phyloP scores from a whole-genome alignment of 2,888 invertebrate species.

The Tachina lurida region DNA sequence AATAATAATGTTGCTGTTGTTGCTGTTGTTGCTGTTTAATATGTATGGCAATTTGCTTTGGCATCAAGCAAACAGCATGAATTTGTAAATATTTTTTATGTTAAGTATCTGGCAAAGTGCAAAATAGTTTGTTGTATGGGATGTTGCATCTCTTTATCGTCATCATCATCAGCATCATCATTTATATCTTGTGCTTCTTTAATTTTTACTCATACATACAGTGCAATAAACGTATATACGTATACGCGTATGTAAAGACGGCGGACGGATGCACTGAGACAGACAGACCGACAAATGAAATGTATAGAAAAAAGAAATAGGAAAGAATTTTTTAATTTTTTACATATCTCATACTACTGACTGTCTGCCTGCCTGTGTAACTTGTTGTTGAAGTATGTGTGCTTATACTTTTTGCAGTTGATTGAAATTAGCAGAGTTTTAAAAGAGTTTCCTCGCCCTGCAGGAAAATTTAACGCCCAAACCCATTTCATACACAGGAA shows the following conservation, averaged over 20 bases:
- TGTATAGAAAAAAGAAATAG: slow-evolving; percentile 47
- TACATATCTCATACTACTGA: background rate
- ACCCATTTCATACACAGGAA: no score
- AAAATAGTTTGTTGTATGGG: slow-evolving; percentile 78
- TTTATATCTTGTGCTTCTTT: slow-evolving; percentile 44
- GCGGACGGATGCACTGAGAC: background rate
- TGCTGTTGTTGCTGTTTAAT: slow-evolving; percentile 32
- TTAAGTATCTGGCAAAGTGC: slow-evolving; percentile 83
- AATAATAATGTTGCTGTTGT: slow-evolving; percentile 13
- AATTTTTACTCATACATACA: slow-evolving; percentile 38
- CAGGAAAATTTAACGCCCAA: background rate
- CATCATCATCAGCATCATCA: slow-evolving; percentile 19
- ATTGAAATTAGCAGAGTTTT: slow-evolving; percentile 35
- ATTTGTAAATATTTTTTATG: slow-evolving; percentile 81
- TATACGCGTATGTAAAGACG: background rate
- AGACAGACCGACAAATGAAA: background rate
- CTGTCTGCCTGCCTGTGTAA: slow-evolving; percentile 1
- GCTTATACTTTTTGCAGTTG: background rate
- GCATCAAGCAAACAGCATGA: slow-evolving; percentile 64
- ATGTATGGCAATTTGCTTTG: slow-evolving; percentile 65
- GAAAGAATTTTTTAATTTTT: background rate
- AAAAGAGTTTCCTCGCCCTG: background rate
- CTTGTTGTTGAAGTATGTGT: background rate
- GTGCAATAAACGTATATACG: background rate
- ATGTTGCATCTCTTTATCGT: slow-evolving; percentile 54